Evolutionary conservation across 2,888 invertebrate species (phyloP), one percentile per base, ranked within the genome.

Genomic region (Rotaria magnacalcarata): DNA sequence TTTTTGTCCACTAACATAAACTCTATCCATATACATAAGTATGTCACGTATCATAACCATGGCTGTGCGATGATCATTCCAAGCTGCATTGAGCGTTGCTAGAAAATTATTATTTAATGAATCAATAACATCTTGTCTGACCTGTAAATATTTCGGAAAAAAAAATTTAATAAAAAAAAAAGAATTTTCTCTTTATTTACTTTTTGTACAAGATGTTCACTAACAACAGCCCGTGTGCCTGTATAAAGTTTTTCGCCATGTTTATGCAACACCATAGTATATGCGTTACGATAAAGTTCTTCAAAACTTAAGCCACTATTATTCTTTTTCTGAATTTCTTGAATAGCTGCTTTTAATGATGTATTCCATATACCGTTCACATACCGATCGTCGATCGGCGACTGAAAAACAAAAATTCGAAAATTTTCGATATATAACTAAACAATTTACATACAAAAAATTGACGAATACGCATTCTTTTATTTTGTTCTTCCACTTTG

Each of bases 41-140:
- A 99, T 99, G 91, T 99, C 99, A 88, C 99, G 93, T 89, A 99
- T 99, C 99, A 99, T 99, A 86, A 98, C 97, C 98, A 99, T 99
- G 86, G 98, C 97, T 43, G 98, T 99, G 91, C 98, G 97, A 92
- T 99, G 99, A 92, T 99, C 99, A 89, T 95, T 96, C 98, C 98
- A 99, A 2, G 97, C 96, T 92, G 95, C 95, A 93, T 98, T 99
- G 89, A 99, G 92, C 54, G 96, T 96, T 92, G 96, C 95, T 88
- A 99, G 93, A 91, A 99, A 99, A 75, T 87, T 96, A 92, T 98
- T 97, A 92, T 97, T 95, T 89, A 99, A 92, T 84, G 97, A 95
- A 89, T 94, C 94, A 85, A 97, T 92, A 54, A 99, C 97, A 92
- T 98, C 96, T 90, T 75, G 47, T 24, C 85, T 85, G 90, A 95